Conservation (phyloP, 1,140 invertebrate genomes). For the Zaprionus nigranus region DNA sequence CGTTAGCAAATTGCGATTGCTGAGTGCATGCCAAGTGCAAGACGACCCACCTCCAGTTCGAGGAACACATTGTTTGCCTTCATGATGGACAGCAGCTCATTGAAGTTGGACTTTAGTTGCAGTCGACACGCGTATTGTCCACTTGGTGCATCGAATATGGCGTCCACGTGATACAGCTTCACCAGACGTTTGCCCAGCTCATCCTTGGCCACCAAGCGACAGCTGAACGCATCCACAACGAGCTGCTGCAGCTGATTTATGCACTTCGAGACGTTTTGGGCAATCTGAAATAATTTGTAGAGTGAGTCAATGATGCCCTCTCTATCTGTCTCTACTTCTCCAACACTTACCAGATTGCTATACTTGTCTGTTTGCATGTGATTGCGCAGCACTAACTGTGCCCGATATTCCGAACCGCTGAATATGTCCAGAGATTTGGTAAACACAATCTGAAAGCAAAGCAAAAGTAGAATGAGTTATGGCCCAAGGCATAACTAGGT, state of each 20-base stretch:
- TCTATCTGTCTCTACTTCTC: not conserved
- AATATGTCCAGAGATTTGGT: slow-evolving; percentile 77
- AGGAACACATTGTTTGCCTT: slow-evolving; percentile 72
- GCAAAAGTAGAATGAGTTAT: slow-evolving; percentile 26
- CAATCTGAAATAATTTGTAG: slow-evolving; percentile 51
- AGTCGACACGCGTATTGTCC: slow-evolving; percentile 74
- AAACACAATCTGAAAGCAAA: slow-evolving; percentile 72
- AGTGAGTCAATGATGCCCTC: not conserved
- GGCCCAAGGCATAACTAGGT: not conserved
- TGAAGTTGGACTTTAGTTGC: slow-evolving; percentile 56
- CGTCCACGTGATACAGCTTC: slow-evolving; percentile 69
- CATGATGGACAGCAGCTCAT: slow-evolving; percentile 67
- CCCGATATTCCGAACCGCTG: slow-evolving; percentile 74
- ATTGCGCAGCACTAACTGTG: slow-evolving; percentile 75
- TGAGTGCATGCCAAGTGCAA: not conserved
- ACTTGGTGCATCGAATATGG: slow-evolving; percentile 62
- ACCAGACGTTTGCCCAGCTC: slow-evolving; percentile 58
- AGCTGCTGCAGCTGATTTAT: slow-evolving; percentile 52
- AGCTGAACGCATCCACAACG: slow-evolving; percentile 64
- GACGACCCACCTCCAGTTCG: slow-evolving; percentile 69
- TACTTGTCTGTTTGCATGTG: slow-evolving; percentile 80
- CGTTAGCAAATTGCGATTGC: slow-evolving; percentile 5
- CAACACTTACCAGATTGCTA: slow-evolving; percentile 73
- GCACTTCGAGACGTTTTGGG: slow-evolving; percentile 73
- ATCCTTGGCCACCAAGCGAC: slow-evolving; percentile 70